phyloP scores from a whole-genome alignment of 1,140 invertebrate genomes.

The Lepidurus apus region DNA sequence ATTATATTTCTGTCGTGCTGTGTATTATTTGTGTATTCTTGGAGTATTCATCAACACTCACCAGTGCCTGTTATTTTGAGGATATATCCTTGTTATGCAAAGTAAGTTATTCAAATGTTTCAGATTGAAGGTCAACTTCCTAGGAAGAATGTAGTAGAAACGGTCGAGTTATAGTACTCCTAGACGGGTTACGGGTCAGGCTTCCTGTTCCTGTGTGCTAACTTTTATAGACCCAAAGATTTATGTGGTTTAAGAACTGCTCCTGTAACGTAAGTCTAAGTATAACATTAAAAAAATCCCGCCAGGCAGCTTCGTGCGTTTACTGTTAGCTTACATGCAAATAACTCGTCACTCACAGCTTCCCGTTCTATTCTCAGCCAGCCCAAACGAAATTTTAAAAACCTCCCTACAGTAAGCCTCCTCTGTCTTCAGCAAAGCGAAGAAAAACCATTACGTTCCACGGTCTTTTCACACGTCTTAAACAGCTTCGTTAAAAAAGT shows the following conservation, averaged over 20 bases:
- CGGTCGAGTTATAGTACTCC: slow-evolving; percentile 2
- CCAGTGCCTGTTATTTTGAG: not conserved
- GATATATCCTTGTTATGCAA: not conserved
- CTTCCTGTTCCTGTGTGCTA: not conserved
- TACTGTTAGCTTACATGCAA: not conserved
- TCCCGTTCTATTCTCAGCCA: not conserved
- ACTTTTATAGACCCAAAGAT: not conserved
- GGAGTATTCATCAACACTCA: not conserved
- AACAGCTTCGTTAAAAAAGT: not conserved
- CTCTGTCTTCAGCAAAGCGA: not conserved
- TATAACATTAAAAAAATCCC: not conserved
- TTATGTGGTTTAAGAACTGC: not conserved
- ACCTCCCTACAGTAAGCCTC: not conserved
- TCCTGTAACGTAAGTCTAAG: not conserved
- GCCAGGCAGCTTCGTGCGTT: not conserved
- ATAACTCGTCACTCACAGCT: slow-evolving; percentile 19
- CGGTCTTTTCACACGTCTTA: not conserved
- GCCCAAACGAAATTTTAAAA: not conserved
- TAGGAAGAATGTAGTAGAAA: slow-evolving; percentile 3
- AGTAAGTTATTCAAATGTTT: not conserved
- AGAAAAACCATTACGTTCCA: not conserved
- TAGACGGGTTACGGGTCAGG: not conserved
- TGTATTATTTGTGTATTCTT: not conserved
- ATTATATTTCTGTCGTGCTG: not conserved
- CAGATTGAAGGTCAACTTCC: slow-evolving; percentile 18